These are phyloP conservation scores for Epirrhoe alternata DNA, from an alignment of 2,888 invertebrate species.

Conservation along the genomic window DNA sequence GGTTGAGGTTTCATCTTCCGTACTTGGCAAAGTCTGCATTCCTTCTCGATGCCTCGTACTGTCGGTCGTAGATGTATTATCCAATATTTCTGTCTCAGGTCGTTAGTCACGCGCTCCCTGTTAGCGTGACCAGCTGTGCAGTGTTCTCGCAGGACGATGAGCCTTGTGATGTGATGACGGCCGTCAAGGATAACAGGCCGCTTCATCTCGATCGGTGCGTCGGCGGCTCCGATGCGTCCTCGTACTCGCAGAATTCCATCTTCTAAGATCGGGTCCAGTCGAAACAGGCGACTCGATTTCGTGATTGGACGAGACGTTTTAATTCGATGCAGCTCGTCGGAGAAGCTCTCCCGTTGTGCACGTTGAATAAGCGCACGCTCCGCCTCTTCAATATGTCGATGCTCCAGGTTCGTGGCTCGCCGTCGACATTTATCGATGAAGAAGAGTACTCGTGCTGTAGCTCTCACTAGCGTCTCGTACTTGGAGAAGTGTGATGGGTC, in stretches of 20 bases:
- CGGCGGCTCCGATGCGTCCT: not conserved
- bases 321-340: not conserved
- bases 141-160: not conserved
- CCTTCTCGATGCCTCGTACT: not conserved
- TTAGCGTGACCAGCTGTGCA: constrained; percentile 1
- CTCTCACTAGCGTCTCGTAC: not conserved
- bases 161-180: not conserved
- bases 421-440: constrained; percentile 12
- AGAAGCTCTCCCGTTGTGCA: too few relatives aligned
- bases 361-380: constrained; percentile 1
- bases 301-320: not conserved
- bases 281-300: too few relatives aligned
- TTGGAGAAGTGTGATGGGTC: constrained; percentile 1
- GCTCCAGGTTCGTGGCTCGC: not conserved
- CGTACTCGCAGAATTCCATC: not conserved
- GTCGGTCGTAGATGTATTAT: not conserved
- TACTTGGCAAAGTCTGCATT: not conserved
- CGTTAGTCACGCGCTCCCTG: not conserved
- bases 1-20: not conserved
- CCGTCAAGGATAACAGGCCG: constrained; percentile 1
- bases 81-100: constrained; percentile 3
- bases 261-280: too few relatives aligned
- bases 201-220: not conserved
- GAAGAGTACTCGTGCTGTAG: constrained; percentile 4
- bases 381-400: not conserved